phyloP scores from a whole-genome alignment of 64 coral and sea anemone species.

The Catalaphyllia jardinei region DNA sequence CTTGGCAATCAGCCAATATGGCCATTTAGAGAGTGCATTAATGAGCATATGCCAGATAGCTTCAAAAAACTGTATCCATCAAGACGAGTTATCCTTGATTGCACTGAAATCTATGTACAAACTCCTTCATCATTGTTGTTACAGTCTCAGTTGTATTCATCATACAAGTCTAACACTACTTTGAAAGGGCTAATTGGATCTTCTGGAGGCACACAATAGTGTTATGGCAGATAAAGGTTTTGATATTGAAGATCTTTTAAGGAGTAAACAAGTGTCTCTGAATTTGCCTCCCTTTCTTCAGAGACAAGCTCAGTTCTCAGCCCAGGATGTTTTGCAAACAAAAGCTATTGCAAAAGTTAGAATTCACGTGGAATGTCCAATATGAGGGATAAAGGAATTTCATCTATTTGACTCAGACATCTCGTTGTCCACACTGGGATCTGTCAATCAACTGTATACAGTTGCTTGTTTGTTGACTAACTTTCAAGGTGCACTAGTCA shows the following conservation, averaged over 20 bases:
- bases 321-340: constrained; percentile 44
- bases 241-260: constrained; percentile 54
- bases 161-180: constrained; percentile 55
- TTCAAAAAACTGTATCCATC: constrained; percentile 45
- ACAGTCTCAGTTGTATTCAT: constrained; percentile 57
- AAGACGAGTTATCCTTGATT: constrained; percentile 62
- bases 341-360: constrained; percentile 54
- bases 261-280: constrained; percentile 2
- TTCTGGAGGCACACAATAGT: constrained; percentile 36
- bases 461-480: too few species aligned
- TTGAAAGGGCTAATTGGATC: constrained; percentile 59
- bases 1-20: constrained; percentile 56
- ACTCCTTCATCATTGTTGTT: constrained; percentile 53
- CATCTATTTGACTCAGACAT: too few species aligned
- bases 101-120: constrained; percentile 67
- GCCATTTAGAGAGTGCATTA: constrained; percentile 41
- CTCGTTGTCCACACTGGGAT: too few species aligned
- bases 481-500: too few species aligned
- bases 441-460: too few species aligned
- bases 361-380: too few species aligned
- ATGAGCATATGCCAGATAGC: constrained; percentile 51
- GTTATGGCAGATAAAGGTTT: too few species aligned
- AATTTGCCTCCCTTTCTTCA: constrained; percentile 65
- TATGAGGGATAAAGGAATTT: too few species aligned
- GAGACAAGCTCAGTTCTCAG: constrained; percentile 40